A percentile compares a stretch with the other conserved stretches of the same genome.
Conservation (phyloP, 2,797 vertebrate species). For the Gymnothorax reevesii region DNA sequence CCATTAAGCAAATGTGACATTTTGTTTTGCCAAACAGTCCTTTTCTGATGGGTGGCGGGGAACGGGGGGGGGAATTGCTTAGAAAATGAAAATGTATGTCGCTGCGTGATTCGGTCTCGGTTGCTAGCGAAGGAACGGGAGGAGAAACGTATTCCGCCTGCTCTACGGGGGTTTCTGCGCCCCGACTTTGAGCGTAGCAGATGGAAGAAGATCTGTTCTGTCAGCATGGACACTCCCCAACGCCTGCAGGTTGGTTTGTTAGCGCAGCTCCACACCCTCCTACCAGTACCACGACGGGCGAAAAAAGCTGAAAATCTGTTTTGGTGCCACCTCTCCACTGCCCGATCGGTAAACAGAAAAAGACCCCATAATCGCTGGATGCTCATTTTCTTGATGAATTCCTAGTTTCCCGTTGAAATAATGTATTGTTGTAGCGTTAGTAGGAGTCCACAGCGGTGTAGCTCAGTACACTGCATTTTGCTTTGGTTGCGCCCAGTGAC, state of each 20-base stretch:
- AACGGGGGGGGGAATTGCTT: slow-evolving; percentile 48
- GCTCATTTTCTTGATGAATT: not conserved
- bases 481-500: not conserved
- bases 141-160: not conserved
- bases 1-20: slow-evolving; percentile 69
- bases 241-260: not conserved
- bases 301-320: not conserved
- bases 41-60: slow-evolving; percentile 46
- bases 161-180: too few relatives aligned
- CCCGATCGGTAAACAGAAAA: not conserved
- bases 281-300: not conserved
- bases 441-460: not conserved
- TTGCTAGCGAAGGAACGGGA: not conserved
- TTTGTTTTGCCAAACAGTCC: slow-evolving; percentile 65
- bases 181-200: not conserved
- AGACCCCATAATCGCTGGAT: not conserved
- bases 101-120: not conserved
- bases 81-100: slow-evolving; percentile 59
- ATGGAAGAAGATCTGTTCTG: not conserved
- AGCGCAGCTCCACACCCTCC: not conserved
- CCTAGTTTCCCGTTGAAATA: not conserved
- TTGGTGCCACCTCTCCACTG: not conserved
- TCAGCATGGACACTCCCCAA: not conserved
- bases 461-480: not conserved
- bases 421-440: not conserved